These are phyloP conservation scores for Zaprionus ghesquierei DNA, from an alignment of 1,140 invertebrate genomes.

Conservation along the genomic window DNA sequence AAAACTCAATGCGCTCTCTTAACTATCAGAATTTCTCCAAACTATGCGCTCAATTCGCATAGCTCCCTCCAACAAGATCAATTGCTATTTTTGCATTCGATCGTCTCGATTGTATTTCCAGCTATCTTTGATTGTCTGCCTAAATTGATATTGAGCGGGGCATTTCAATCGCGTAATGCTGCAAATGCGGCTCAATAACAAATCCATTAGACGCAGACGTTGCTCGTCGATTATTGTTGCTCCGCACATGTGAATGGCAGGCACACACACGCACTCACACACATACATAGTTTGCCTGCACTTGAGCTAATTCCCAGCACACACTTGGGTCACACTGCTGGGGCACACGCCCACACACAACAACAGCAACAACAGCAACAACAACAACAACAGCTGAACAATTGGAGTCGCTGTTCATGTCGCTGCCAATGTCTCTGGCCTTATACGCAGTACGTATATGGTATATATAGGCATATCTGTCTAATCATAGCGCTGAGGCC, in stretches of 20 bases:
- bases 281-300: slow-evolving; percentile 58
- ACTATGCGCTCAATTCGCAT: background rate
- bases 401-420: slow-evolving; percentile 11
- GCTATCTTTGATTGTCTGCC: slow-evolving; percentile 37
- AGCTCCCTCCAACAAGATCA: background rate
- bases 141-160: slow-evolving; percentile 24
- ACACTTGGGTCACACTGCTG: slow-evolving; percentile 56
- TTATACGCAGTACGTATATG: slow-evolving; percentile 14
- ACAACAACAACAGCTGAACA: slow-evolving; percentile 18
- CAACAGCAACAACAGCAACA: no score
- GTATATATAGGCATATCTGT: slow-evolving; percentile 20
- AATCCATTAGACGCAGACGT: slow-evolving; percentile 54
- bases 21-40: background rate
- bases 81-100: slow-evolving; percentile 1
- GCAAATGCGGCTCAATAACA: slow-evolving; percentile 53
- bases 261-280: background rate
- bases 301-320: slow-evolving; percentile 67
- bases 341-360: slow-evolving; percentile 61
- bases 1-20: background rate
- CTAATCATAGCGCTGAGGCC: slow-evolving; percentile 50
- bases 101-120: slow-evolving; percentile 25
- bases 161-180: slow-evolving; percentile 24
- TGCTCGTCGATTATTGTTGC: slow-evolving; percentile 42
- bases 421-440: background rate
- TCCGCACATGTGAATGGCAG: no score